phyloP scores from a whole-genome alignment of 2,888 invertebrate genomes.

The Leistus spinibarbis region DNA sequence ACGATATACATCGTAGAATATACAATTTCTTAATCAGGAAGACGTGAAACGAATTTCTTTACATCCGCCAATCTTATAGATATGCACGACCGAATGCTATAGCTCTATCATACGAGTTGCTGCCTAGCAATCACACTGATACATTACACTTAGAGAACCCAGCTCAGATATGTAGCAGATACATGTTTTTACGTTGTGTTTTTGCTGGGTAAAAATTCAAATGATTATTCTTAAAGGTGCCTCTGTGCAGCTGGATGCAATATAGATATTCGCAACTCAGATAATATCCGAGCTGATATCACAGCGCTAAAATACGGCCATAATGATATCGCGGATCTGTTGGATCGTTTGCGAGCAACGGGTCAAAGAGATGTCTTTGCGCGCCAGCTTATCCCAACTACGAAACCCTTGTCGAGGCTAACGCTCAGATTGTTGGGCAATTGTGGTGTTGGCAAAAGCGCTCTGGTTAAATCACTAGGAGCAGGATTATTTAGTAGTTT shows the following conservation, averaged over 20 bases:
- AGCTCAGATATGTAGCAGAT: too few relatives aligned
- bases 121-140: too few relatives aligned
- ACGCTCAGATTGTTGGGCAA: slow-evolving; percentile 75
- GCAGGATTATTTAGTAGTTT: slow-evolving; percentile 71
- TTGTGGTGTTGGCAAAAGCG: slow-evolving; percentile 74
- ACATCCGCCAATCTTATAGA: too few relatives aligned
- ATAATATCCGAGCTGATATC: slow-evolving; percentile 76
- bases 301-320: slow-evolving; percentile 78
- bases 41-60: too few relatives aligned
- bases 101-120: too few relatives aligned
- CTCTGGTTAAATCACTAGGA: slow-evolving; percentile 69
- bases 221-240: slow-evolving; percentile 56
- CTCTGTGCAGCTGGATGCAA: slow-evolving; percentile 74
- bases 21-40: too few relatives aligned
- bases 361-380: slow-evolving; percentile 54
- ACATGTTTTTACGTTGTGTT: too few relatives aligned
- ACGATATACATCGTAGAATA: too few relatives aligned
- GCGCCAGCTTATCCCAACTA: slow-evolving; percentile 67
- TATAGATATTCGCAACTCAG: slow-evolving; percentile 69
- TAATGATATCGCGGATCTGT: slow-evolving; percentile 69
- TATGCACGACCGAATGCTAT: too few relatives aligned
- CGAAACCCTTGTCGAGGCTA: slow-evolving; percentile 64
- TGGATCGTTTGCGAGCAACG: slow-evolving; percentile 68
- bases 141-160: too few relatives aligned
- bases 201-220: not conserved